These are phyloP conservation scores for Antheraea assamensis DNA, from an alignment of 2,888 invertebrate species.

Conservation along the genomic window DNA sequence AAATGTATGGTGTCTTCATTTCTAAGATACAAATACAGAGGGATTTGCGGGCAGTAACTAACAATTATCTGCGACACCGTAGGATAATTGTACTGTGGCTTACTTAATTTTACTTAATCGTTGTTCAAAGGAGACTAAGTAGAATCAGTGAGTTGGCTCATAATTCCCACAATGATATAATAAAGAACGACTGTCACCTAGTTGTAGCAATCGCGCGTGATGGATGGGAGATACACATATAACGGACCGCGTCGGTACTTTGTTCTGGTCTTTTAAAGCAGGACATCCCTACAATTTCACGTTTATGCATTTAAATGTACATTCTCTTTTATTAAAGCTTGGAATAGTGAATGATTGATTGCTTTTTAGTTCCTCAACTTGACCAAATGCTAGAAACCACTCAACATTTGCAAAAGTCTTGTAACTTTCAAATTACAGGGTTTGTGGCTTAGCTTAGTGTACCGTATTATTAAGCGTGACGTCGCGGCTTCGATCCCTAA, in stretches of 20 bases:
- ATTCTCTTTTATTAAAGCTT: not conserved
- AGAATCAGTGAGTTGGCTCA: not conserved
- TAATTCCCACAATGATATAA: conserved; percentile 21
- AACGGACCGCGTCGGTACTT: not conserved
- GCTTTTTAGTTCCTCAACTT: not conserved
- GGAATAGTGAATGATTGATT: not conserved
- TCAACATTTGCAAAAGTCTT: too few species aligned
- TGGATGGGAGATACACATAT: conserved; percentile 25
- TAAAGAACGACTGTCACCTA: conserved; percentile 25
- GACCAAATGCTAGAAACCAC: not conserved
- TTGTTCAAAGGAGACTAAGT: not conserved
- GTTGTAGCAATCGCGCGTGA: conserved; percentile 24
- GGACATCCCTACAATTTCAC: not conserved
- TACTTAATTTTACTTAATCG: not conserved
- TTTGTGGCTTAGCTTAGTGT: too few species aligned
- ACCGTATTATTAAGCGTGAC: too few species aligned
- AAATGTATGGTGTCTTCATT: too few species aligned
- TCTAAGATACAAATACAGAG: too few species aligned
- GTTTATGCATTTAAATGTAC: not conserved
- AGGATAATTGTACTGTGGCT: not conserved
- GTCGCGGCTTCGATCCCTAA: too few species aligned
- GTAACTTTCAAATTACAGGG: too few species aligned
- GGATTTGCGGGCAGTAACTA: too few species aligned
- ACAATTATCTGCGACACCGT: too few species aligned
- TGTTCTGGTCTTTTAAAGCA: not conserved